Conservation (phyloP, 2,113 vertebrate genomes). For the Talpa occidentalis region DNA sequence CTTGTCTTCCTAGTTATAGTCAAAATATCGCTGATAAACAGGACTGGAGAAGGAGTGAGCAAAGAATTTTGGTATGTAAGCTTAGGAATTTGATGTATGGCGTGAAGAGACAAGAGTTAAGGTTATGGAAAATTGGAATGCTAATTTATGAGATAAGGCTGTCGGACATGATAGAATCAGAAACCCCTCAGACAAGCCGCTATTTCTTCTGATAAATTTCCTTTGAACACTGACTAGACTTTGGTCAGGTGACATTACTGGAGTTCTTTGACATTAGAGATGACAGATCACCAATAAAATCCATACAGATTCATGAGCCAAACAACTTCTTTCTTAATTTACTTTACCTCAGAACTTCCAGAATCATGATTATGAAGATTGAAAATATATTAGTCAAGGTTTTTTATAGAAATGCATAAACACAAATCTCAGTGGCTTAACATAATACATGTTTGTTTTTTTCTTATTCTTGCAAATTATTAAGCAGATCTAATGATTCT, state of each 20-base stretch:
- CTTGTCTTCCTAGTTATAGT: neutral
- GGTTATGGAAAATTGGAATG: neutral
- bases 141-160: neutral
- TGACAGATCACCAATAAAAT: neutral
- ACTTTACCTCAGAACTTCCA: neutral
- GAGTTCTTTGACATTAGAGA: neutral
- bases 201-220: neutral
- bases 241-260: neutral
- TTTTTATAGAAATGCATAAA: neutral
- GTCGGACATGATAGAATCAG: neutral
- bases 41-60: neutral
- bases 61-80: neutral
- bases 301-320: neutral
- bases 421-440: neutral
- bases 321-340: neutral
- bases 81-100: neutral
- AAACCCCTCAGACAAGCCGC: neutral
- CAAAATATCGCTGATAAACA: neutral
- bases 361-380: neutral
- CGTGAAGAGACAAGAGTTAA: neutral
- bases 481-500: neutral
- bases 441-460: neutral
- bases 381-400: neutral
- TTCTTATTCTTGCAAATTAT: neutral
- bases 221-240: neutral